phyloP scores from a whole-genome alignment of 2,113 vertebrate species.

The Chionis minor region DNA sequence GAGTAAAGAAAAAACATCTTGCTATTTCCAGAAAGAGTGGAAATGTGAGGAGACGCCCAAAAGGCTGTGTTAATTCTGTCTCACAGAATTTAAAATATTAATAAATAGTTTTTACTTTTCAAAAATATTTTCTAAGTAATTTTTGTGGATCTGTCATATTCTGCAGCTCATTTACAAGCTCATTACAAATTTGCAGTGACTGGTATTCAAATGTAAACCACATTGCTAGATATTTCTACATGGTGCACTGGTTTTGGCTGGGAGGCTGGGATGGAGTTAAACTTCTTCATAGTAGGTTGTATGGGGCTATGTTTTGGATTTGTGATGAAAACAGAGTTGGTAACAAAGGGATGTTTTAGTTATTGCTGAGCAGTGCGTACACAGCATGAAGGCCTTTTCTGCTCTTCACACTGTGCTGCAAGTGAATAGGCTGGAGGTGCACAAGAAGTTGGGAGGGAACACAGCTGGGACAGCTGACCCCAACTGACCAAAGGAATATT shows the following conservation, averaged over 20 bases:
- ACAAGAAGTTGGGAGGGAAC: neutral
- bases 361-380: neutral
- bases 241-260: neutral
- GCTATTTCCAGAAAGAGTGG: neutral
- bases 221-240: neutral
- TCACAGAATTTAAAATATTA: neutral
- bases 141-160: neutral
- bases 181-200: neutral
- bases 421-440: rapidly evolving
- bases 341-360: neutral
- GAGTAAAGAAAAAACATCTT: slow-evolving; percentile 32
- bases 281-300: neutral
- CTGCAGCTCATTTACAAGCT: neutral
- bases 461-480: neutral
- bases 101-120: neutral
- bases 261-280: neutral
- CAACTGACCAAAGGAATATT: neutral
- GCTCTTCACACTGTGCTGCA: neutral
- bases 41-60: neutral
- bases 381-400: neutral
- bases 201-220: neutral
- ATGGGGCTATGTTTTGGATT: neutral
- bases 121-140: neutral
- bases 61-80: neutral
- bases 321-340: neutral